Conservation (phyloP, 1,140 invertebrate species). For the Pseudomyrmex sp. region DNA sequence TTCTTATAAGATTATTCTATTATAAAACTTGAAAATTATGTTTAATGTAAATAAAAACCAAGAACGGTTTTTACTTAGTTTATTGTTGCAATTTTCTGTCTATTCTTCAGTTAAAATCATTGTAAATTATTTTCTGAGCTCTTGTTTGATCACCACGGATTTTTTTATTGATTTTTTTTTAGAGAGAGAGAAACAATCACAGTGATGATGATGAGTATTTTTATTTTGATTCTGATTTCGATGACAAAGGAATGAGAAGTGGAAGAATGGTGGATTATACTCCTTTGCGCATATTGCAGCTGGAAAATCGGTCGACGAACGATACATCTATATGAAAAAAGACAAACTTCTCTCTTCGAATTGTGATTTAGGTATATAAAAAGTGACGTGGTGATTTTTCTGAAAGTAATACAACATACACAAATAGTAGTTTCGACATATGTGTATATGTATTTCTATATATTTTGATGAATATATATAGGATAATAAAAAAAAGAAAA, state of each 20-base stretch:
- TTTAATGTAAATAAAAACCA: conserved; percentile 77
- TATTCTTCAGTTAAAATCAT: conserved; percentile 64
- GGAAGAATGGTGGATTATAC: conserved; percentile 83
- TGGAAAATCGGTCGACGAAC: conserved; percentile 56
- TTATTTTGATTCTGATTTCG: conserved; percentile 39
- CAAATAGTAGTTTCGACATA: background rate
- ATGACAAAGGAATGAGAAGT: conserved; percentile 80
- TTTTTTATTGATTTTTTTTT: conserved; percentile 79
- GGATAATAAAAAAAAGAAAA: background rate
- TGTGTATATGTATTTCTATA: background rate
- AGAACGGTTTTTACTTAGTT: background rate
- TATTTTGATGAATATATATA: background rate
- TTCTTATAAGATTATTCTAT: too few relatives aligned
- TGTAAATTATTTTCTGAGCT: conserved; percentile 46
- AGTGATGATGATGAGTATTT: conserved; percentile 63
- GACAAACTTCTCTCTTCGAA: conserved; percentile 29
- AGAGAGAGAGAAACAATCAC: conserved; percentile 77
- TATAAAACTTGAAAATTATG: conserved; percentile 81
- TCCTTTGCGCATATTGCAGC: conserved; percentile 81
- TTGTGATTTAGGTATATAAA: background rate
- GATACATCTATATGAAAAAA: conserved; percentile 23
- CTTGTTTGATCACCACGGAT: conserved; percentile 64
- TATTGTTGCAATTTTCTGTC: conserved; percentile 66
- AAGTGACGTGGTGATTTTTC: conserved; percentile 23
- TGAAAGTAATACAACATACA: conserved; percentile 46